These are phyloP conservation scores for Delphinapterus leucas DNA, from an alignment of 2,113 vertebrate species.

Conservation along the genomic window DNA sequence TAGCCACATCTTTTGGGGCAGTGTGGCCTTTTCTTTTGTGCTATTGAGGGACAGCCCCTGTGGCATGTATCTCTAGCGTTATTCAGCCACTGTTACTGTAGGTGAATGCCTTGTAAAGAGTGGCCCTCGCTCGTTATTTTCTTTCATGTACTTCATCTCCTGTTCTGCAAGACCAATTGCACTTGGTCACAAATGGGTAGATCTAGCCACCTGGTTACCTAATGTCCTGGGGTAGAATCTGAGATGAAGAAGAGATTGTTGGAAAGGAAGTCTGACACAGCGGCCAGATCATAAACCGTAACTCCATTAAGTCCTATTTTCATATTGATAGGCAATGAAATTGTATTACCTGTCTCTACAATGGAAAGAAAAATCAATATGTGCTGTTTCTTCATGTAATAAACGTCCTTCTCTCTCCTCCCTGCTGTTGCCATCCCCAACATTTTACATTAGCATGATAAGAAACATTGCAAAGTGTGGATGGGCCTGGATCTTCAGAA, in stretches of 20 bases:
- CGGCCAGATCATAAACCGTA: slow-evolving; percentile 54
- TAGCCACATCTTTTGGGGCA: background rate
- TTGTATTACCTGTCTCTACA: slow-evolving; percentile 71
- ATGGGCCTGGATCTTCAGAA: background rate
- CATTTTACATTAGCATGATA: slow-evolving; percentile 70
- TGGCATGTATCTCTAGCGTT: background rate
- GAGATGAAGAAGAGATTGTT: slow-evolving; percentile 44
- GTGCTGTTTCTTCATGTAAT: slow-evolving; percentile 66
- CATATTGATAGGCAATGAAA: slow-evolving; percentile 69
- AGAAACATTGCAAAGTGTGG: slow-evolving; percentile 61
- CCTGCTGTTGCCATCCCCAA: slow-evolving; percentile 51
- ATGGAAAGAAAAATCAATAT: slow-evolving; percentile 76
- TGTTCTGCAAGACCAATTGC: background rate
- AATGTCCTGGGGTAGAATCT: background rate
- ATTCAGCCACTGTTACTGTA: background rate
- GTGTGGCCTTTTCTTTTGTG: background rate
- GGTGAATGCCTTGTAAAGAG: slow-evolving; percentile 17
- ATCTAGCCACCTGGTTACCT: background rate
- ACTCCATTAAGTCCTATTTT: slow-evolving; percentile 58
- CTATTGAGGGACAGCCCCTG: background rate
- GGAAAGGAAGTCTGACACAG: slow-evolving; percentile 49
- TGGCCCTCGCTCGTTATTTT: slow-evolving; percentile 13
- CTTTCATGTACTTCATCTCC: slow-evolving; percentile 7
- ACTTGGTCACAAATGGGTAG: slow-evolving; percentile 1
- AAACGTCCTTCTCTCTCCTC: slow-evolving; percentile 55